These are phyloP conservation scores for Acanthopleura granulata DNA, from an alignment of 2,888 invertebrate species.

Conservation along the genomic window DNA sequence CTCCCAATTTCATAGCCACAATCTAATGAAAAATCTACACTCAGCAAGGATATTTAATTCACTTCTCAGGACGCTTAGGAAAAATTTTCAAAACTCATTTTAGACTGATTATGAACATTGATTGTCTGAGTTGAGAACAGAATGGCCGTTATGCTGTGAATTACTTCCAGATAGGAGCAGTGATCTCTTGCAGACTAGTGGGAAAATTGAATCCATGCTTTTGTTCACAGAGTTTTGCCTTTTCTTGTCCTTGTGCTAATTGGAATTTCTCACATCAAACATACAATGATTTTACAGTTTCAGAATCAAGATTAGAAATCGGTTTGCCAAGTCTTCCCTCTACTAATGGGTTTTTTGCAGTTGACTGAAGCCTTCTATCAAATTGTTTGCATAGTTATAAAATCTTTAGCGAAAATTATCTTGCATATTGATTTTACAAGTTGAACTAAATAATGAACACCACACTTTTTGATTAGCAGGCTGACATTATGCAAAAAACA, in stretches of 20 bases:
- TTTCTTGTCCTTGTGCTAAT: slow-evolving; percentile 10
- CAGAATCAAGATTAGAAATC: slow-evolving; percentile 1
- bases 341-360: too few relatives aligned
- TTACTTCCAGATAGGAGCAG: not conserved
- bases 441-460: too few relatives aligned
- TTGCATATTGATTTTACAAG: too few relatives aligned
- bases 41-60: slow-evolving; percentile 14
- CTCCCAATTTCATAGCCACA: not conserved
- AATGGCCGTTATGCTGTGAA: not conserved
- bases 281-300: not conserved
- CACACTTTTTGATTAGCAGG: too few relatives aligned
- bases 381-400: too few relatives aligned
- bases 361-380: too few relatives aligned
- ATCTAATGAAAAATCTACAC: slow-evolving; percentile 17
- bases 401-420: too few relatives aligned
- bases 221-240: not conserved
- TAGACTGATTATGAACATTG: slow-evolving; percentile 3
- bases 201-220: not conserved
- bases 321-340: not conserved
- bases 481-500: too few relatives aligned
- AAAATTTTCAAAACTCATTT: slow-evolving; percentile 18
- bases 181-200: not conserved
- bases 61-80: not conserved
- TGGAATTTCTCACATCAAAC: slow-evolving; percentile 1
- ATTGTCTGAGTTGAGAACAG: not conserved